Conservation (phyloP, 2,113 vertebrate species). For the Penelope pileata region DNA sequence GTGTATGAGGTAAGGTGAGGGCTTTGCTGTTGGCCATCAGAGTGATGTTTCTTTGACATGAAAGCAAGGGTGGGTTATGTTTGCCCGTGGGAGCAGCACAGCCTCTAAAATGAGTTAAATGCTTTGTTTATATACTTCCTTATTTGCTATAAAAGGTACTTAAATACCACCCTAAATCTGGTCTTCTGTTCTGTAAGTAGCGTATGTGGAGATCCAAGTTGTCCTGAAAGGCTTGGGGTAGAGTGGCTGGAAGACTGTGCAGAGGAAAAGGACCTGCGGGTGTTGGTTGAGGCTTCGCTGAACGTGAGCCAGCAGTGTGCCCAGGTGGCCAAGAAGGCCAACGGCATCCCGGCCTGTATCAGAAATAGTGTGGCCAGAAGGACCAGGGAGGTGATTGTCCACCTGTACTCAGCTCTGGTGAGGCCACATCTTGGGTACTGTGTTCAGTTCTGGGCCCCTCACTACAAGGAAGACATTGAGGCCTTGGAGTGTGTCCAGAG, state of each 20-base stretch:
- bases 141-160: not conserved
- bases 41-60: not conserved
- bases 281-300: too few species aligned
- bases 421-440: too few species aligned
- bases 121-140: fast-evolving
- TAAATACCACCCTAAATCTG: not conserved
- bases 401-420: too few species aligned
- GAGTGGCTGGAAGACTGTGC: too few species aligned
- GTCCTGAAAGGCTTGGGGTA: not conserved
- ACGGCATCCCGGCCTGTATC: too few species aligned
- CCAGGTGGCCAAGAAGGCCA: not conserved
- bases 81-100: not conserved
- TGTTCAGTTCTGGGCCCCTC: too few species aligned
- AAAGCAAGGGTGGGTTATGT: not conserved
- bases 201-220: not conserved
- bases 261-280: too few species aligned
- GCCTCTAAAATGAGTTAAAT: not conserved
- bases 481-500: too few species aligned
- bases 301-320: not conserved
- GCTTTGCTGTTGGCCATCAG: not conserved
- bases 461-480: too few species aligned
- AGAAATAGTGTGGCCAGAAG: too few species aligned
- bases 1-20: not conserved
- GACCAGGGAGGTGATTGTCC: too few species aligned
- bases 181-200: not conserved